Evolutionary conservation across 1,140 invertebrate genomes (phyloP), one percentile per base, ranked within the genome.

Genomic region (Gonioctena quinquepunctata): DNA sequence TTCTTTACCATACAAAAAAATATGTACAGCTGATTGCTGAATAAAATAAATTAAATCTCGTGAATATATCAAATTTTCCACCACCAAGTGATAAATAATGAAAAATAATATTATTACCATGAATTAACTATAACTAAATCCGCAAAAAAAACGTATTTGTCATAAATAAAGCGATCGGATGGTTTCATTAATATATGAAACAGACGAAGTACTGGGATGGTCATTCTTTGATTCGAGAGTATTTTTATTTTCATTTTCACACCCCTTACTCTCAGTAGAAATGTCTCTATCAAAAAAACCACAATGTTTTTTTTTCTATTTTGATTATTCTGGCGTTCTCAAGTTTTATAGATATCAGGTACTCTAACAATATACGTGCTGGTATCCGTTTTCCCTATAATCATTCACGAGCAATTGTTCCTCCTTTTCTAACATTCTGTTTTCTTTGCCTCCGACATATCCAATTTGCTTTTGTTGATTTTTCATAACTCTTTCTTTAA

Each of bases 281-380:
- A 33, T 6, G 8, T 33, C 3, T 33, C 2, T 1, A n/a, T 33
- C n/a, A 13, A n/a, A 0, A 7, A 33, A 33, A 33, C n/a, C 0
- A 33, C 50, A 8, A n/a, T 52, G 50, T 56, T 56, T n/a, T 2
- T 54, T 18, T 16, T 54, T 54, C 50, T 52, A 6, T 54, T 66
- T 27, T 54, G 64, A 56, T 66, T 66, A 7, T n/a, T 48, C 26
- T 66, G 64, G 11, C 64, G 22, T 56, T 66, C 54, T n/a, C 64
- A 66, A 16, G 6, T 54, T 56, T 66, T 3, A 27, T 27, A 21
- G 2, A 56, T 5, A 7, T 3, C 26, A 16, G 42, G 22, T 22
- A n/a, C n/a, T n/a, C n/a, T n/a, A n/a, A n/a, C n/a, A n/a, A 23
- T 22, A 13, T 33, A 26, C 4, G 64, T 56, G 28, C 49, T 54